Conservation (phyloP, 2,113 vertebrate genomes). For the Microtus ochrogaster region DNA sequence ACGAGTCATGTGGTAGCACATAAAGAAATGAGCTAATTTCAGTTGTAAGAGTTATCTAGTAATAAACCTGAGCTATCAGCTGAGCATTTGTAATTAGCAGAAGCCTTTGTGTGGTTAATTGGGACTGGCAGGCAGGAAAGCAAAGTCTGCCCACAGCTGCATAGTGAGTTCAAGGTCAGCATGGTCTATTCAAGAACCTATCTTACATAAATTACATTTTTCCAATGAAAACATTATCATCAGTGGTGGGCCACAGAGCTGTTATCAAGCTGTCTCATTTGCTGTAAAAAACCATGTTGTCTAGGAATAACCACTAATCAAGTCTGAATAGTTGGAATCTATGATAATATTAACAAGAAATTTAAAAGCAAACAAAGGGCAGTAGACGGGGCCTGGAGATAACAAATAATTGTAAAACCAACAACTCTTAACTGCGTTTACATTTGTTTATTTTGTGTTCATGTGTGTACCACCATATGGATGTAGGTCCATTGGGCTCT, state of each 20-base stretch:
- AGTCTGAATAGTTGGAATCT: neutral
- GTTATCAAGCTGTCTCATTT: neutral
- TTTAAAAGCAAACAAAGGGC: neutral
- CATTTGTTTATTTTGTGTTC: neutral
- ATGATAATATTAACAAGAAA: neutral
- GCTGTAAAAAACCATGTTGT: neutral
- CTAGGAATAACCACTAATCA: neutral
- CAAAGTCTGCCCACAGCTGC: neutral
- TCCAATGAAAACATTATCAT: neutral
- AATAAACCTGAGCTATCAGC: no score
- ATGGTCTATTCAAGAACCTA: no score
- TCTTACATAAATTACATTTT: neutral
- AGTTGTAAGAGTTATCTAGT: no score
- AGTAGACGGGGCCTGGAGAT: neutral
- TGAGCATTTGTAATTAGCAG: no score
- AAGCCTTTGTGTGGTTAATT: no score
- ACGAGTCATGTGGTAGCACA: no score
- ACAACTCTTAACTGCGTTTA: neutral
- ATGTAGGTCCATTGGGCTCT: neutral
- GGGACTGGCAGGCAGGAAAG: no score
- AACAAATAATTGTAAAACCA: constrained; percentile 18
- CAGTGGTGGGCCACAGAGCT: neutral
- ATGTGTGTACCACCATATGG: no score
- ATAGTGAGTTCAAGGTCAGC: neutral
- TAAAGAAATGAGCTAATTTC: no score